Evolutionary conservation across 2,888 invertebrate genomes (phyloP), one percentile per base, ranked within the genome.

Genomic region (Caenorhabditis sp.): DNA sequence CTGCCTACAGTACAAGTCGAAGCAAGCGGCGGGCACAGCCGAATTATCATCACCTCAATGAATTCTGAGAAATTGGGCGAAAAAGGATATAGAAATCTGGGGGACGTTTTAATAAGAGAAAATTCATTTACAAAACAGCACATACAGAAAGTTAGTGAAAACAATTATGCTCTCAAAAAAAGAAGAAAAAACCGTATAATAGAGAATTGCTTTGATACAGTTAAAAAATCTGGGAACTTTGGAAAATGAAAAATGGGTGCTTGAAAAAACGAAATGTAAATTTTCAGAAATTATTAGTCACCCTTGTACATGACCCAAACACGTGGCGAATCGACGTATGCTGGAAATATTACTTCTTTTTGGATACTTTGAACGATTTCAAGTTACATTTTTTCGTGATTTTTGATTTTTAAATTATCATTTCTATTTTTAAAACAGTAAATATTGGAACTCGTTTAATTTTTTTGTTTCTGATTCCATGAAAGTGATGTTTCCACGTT

Each of bases 271-370:
- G 59, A 58, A 2, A 43, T 3, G 17, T 43, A 43, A 43, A 43
- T 3, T 52, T 60, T 20, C 26, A 56, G n/a, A 7, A 26, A 52
- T 31, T 31, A 31, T 58, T 60, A 87, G 58, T 87, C 87, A 43
- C 87, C 87, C 67, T 87, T 87, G 82, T 83, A 86, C 83, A 88
- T 79, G 27, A 88, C 75, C 85, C 87, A 88, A 23, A 88, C 84
- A 23, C 86, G 81, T 14, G 87, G 87, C 36, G 84, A 83, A 62
- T 86, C 87, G 76, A 87, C 79, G 77, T 84, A 87, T 49, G 86
- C 87, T 87, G 72, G 71, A 86, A 74, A 43, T 27, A 49, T 8
- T 8, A 4, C 20, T 17, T 17, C 4, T 31, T 57, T 57, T 20
- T n/a, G n/a, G n/a, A n/a, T n/a, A n/a, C n/a, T n/a, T n/a, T n/a